phyloP scores from a whole-genome alignment of 1,140 invertebrate genomes.

The Aphelinus certus region DNA sequence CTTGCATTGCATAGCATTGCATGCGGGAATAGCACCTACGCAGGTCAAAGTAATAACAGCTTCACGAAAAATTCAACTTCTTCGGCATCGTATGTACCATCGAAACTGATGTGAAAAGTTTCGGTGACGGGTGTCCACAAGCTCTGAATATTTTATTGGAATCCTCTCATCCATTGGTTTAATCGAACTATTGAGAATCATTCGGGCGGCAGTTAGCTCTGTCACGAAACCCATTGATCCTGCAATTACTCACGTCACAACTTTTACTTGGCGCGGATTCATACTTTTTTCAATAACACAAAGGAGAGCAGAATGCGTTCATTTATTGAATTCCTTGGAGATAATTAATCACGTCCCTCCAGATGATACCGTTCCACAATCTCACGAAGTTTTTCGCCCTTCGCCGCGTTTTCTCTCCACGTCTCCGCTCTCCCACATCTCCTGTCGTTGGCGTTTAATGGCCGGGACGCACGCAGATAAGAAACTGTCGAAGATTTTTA shows the following conservation, averaged over 20 bases:
- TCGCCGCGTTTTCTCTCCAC: background rate
- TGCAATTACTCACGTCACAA: background rate
- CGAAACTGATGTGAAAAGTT: no score
- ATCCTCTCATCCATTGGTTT: no score
- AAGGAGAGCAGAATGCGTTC: background rate
- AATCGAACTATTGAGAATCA: no score
- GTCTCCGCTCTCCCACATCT: conserved; percentile 28
- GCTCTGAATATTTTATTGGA: no score
- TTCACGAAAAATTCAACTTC: no score
- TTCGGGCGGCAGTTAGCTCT: no score
- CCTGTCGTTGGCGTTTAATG: background rate
- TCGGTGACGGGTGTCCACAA: no score
- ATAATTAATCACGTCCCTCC: conserved; percentile 14
- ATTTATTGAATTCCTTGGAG: background rate
- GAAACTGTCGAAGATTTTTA: conserved; percentile 28
- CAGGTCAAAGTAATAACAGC: no score
- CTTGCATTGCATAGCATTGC: no score
- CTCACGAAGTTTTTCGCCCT: background rate
- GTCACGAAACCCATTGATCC: no score
- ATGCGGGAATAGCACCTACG: no score
- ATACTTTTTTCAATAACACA: background rate
- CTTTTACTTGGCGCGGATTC: background rate
- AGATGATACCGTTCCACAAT: background rate
- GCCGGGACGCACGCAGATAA: conserved; percentile 5
- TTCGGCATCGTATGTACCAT: no score